Evolutionary conservation across 2,888 invertebrate species (phyloP).

Genomic region (Heliconius charithonia): DNA sequence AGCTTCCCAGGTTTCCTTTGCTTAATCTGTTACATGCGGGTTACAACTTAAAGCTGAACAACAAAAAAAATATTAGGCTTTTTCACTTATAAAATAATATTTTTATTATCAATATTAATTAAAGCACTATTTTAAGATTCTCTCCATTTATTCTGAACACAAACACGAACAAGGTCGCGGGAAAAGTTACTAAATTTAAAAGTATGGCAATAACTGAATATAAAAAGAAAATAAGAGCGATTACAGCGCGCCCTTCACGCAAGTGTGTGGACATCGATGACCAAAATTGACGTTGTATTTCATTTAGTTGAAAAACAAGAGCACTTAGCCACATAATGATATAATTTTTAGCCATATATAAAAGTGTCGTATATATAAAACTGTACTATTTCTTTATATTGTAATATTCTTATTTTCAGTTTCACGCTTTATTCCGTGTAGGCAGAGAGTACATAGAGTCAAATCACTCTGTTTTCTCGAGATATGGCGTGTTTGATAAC

Average conservation of each 20-base stretch:
- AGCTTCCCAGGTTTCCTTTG: neutral
- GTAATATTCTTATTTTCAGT: neutral
- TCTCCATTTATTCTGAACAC: neutral
- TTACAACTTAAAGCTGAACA: too few species aligned
- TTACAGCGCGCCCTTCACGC: neutral
- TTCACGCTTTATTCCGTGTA: neutral
- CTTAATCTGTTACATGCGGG: neutral
- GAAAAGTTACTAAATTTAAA: neutral
- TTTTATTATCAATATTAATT: too few species aligned
- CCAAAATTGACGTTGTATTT: slow-evolving; percentile 1
- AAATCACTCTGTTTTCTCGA: neutral
- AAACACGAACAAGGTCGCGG: neutral
- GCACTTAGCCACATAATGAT: neutral
- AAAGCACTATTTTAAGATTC: neutral
- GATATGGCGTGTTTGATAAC: neutral
- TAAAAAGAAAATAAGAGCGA: slow-evolving; percentile 8
- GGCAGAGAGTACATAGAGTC: too few species aligned
- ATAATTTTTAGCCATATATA: neutral
- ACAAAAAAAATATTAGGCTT: too few species aligned
- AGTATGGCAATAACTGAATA: neutral
- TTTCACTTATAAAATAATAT: too few species aligned
- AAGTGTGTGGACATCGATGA: slow-evolving; percentile 20
- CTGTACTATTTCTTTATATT: neutral
- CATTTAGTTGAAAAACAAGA: slow-evolving; percentile 3
- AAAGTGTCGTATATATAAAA: neutral